Percentiles rank a stretch among this genome's conserved stretches.
phyloP scores from a whole-genome alignment of 2,113 vertebrate genomes.

The Callopanchax toddi region DNA sequence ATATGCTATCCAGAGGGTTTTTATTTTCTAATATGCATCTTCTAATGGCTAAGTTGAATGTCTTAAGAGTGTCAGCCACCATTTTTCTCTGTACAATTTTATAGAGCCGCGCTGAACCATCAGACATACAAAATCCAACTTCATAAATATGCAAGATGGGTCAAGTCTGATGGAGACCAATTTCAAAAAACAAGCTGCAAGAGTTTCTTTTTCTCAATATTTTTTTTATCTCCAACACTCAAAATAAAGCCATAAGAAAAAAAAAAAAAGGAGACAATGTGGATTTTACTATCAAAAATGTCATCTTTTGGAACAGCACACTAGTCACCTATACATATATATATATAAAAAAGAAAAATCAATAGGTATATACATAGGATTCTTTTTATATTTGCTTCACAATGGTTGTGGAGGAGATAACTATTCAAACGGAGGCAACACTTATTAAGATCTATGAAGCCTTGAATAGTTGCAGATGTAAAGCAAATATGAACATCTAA shows the following conservation, averaged over 20 bases:
- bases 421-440: slow-evolving; percentile 45
- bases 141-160: slow-evolving; percentile 70
- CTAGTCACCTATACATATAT: slow-evolving; percentile 81
- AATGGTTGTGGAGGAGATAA: slow-evolving; percentile 42
- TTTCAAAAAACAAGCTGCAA: slow-evolving; percentile 54
- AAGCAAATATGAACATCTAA: slow-evolving; percentile 54
- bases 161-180: slow-evolving; percentile 49
- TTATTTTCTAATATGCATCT: slow-evolving; percentile 70
- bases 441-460: slow-evolving; percentile 51
- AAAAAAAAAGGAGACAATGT: slow-evolving; percentile 50
- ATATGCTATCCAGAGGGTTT: slow-evolving; percentile 69
- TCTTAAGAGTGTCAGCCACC: slow-evolving; percentile 53
- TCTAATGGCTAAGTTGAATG: slow-evolving; percentile 59
- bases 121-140: slow-evolving; percentile 58
- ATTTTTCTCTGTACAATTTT: slow-evolving; percentile 72
- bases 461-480: slow-evolving; percentile 63
- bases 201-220: slow-evolving; percentile 24
- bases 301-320: slow-evolving; percentile 77
- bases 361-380: slow-evolving; percentile 80
- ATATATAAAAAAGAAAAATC: slow-evolving; percentile 70
- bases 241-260: slow-evolving; percentile 43
- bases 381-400: slow-evolving; percentile 54
- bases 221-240: slow-evolving; percentile 49
- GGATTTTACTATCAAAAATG: slow-evolving; percentile 74
- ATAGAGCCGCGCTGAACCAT: slow-evolving; percentile 43